Evolutionary conservation across 2,888 invertebrate genomes (phyloP).

Genomic region (Drosophila anomalata): DNA sequence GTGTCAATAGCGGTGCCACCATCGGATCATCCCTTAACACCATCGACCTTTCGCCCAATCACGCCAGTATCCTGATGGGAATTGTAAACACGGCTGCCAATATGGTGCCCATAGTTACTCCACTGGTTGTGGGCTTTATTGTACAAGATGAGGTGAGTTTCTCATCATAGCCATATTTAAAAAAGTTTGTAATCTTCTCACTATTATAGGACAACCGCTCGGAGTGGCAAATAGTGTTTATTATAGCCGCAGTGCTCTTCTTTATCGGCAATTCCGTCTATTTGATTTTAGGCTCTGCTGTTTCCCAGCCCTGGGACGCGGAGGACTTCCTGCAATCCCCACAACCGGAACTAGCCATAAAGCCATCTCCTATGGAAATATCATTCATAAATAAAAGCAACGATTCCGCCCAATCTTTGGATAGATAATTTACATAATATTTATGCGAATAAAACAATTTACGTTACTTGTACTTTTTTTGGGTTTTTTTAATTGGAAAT

Average conservation of each 20-base stretch:
- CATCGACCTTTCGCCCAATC: conserved; percentile 88
- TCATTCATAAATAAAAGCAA: background rate
- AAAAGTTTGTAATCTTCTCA: background rate
- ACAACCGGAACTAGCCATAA: conserved; percentile 10
- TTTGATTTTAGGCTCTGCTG: conserved; percentile 87
- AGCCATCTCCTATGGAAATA: background rate
- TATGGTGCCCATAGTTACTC: conserved; percentile 86
- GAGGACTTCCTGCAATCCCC: conserved; percentile 82
- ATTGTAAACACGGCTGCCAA: conserved; percentile 87
- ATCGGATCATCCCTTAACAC: conserved; percentile 84
- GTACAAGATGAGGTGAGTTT: conserved; percentile 80
- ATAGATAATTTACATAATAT: background rate
- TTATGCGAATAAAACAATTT: background rate
- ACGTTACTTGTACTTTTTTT: background rate
- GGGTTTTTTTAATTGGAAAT: background rate
- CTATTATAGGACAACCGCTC: conserved; percentile 82
- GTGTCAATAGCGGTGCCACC: conserved; percentile 81
- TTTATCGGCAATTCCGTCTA: conserved; percentile 89
- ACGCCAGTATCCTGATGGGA: conserved; percentile 88
- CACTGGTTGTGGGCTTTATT: conserved; percentile 85
- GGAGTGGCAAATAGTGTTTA: conserved; percentile 91
- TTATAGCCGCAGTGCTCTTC: conserved; percentile 87
- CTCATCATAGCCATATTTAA: no score
- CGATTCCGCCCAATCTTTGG: background rate
- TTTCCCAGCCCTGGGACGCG: conserved; percentile 89